Percentiles rank a stretch among this genome's conserved stretches.
These are phyloP conservation scores for Pyralis farinalis DNA, from an alignment of 2,888 invertebrate genomes.

Conservation along the genomic window DNA sequence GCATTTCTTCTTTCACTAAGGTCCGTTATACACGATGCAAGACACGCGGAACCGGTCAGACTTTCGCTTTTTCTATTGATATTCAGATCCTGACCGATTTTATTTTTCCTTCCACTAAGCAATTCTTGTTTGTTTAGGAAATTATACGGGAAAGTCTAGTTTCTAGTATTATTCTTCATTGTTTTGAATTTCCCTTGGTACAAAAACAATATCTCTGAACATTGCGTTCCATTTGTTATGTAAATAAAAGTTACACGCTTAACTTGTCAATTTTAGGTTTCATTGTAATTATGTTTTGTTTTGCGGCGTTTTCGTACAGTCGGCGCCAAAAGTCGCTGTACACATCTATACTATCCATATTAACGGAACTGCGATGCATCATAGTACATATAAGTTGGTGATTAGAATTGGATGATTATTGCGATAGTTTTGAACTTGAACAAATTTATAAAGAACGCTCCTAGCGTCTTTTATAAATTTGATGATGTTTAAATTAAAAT, in stretches of 20 bases:
- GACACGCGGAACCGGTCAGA: slow-evolving; percentile 14
- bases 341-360: too few species aligned
- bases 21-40: slow-evolving; percentile 10
- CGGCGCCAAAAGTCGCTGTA: too few species aligned
- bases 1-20: slow-evolving; percentile 65
- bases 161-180: background rate
- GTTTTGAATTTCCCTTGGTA: too few species aligned
- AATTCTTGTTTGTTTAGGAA: slow-evolving; percentile 1
- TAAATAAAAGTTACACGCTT: background rate
- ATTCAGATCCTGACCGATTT: slow-evolving; percentile 43
- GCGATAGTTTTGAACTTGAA: too few species aligned
- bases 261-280: background rate
- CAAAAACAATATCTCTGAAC: too few species aligned
- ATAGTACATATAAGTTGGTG: too few species aligned
- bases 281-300: background rate
- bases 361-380: too few species aligned
- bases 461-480: too few species aligned
- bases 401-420: too few species aligned
- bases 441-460: too few species aligned
- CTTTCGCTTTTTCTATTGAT: slow-evolving; percentile 51
- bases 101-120: slow-evolving; percentile 19
- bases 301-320: too few species aligned
- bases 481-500: too few species aligned
- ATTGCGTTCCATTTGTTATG: background rate
- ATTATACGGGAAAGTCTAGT: slow-evolving; percentile 7